A percentile compares a stretch with the other conserved stretches of the same genome.
phyloP scores from a whole-genome alignment of 2,797 vertebrate genomes.

The Meda fulgida region DNA sequence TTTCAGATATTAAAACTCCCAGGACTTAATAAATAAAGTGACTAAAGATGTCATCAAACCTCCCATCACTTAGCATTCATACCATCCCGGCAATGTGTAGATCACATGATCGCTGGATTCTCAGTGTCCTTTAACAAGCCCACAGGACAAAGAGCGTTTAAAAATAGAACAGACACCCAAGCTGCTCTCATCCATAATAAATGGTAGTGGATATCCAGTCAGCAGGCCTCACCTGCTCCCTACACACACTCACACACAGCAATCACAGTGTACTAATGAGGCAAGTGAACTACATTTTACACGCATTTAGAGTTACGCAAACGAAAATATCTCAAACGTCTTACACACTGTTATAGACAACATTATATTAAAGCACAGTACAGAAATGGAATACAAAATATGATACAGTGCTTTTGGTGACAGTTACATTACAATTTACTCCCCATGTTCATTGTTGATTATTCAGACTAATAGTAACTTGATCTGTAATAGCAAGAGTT shows the following conservation, averaged over 20 bases:
- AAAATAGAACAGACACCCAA: constrained; percentile 75
- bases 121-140: constrained; percentile 55
- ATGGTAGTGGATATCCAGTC: constrained; percentile 62
- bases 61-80: constrained; percentile 18
- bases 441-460: not conserved
- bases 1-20: not conserved
- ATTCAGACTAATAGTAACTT: constrained; percentile 10
- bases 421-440: constrained; percentile 1
- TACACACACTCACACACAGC: constrained; percentile 28
- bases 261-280: constrained; percentile 21
- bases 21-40: not conserved
- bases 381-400: not conserved
- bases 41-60: constrained; percentile 23
- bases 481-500: constrained; percentile 15
- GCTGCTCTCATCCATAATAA: constrained; percentile 76
- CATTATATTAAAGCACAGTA: not conserved
- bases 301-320: not conserved
- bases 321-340: not conserved
- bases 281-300: not conserved
- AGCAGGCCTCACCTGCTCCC: constrained; percentile 53
- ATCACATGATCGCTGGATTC: constrained; percentile 39
- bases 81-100: constrained; percentile 30
- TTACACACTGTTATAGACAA: not conserved
- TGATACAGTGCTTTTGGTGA: not conserved
- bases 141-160: constrained; percentile 69